Percentiles rank a stretch among this genome's conserved stretches.
phyloP scores from a whole-genome alignment of 2,113 vertebrate genomes.

The Elephas maximus region DNA sequence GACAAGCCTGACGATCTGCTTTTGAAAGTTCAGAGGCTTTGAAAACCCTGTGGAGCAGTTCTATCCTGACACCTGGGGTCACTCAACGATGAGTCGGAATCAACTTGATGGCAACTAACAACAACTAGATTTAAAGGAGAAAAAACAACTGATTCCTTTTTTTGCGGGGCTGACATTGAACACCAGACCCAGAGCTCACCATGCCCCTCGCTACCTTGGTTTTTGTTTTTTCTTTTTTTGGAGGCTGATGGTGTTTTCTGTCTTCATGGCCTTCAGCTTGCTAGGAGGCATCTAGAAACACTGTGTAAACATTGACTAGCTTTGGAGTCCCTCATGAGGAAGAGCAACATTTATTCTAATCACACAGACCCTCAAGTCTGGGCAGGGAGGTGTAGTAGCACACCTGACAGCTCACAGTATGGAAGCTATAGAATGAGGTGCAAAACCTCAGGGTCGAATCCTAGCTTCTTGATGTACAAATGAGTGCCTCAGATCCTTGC shows the following conservation, averaged over 20 bases:
- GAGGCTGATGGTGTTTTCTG: constrained; percentile 32
- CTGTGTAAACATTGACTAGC: constrained; percentile 29
- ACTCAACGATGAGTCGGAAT: no score
- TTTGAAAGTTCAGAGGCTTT: not conserved
- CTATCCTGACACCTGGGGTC: not conserved
- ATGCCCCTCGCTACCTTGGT: not conserved
- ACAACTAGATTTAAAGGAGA: not conserved
- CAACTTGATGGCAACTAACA: no score
- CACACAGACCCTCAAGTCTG: not conserved
- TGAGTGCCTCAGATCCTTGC: not conserved
- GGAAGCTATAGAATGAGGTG: not conserved
- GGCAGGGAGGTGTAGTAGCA: not conserved
- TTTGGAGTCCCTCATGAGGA: constrained; percentile 59
- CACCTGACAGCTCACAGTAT: constrained; percentile 39
- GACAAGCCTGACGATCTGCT: not conserved
- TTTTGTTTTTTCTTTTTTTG: not conserved
- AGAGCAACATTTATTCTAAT: constrained; percentile 45
- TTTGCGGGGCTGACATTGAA: constrained; percentile 27
- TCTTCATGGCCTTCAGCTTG: constrained; percentile 45
- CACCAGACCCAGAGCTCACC: not conserved
- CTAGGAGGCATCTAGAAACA: constrained; percentile 45
- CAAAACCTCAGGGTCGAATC: not conserved
- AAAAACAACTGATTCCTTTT: not conserved
- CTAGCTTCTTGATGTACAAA: constrained; percentile 52
- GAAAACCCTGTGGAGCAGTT: not conserved